These are phyloP conservation scores for Platycheirus albimanus DNA, from an alignment of 2,888 invertebrate species.

Conservation along the genomic window DNA sequence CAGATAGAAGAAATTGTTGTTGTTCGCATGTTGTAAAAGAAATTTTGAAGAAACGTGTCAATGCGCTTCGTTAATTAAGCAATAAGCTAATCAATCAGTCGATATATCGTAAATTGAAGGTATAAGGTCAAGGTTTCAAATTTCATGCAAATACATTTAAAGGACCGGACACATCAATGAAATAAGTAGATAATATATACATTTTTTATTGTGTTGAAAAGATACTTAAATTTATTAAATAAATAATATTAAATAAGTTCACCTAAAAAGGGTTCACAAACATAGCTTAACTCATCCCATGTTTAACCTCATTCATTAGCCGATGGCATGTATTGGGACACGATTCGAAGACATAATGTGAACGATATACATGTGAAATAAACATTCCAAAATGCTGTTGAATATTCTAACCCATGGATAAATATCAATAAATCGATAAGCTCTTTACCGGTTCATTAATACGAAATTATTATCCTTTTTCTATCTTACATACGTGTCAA, in stretches of 20 bases:
- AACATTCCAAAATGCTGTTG: conserved; percentile 47
- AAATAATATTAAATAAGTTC: background rate
- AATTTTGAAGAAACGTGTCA: too few species aligned
- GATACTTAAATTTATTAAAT: too few species aligned
- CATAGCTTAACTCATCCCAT: background rate
- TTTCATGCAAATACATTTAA: too few species aligned
- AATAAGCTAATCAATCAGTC: background rate
- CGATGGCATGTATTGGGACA: conserved; percentile 19
- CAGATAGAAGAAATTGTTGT: too few species aligned
- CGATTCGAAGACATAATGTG: conserved; percentile 26
- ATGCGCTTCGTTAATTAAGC: too few species aligned
- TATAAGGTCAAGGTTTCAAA: conserved; percentile 1
- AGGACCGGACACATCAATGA: background rate
- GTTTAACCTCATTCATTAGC: conserved; percentile 37
- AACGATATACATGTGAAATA: background rate
- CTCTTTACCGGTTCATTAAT: conserved; percentile 42
- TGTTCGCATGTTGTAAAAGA: too few species aligned
- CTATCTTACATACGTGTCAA: conserved; percentile 17
- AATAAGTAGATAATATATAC: background rate
- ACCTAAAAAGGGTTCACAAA: conserved; percentile 1
- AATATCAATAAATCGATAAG: conserved; percentile 70
- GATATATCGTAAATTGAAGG: background rate
- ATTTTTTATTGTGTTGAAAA: background rate
- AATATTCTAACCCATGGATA: conserved; percentile 47
- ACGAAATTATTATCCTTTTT: conserved; percentile 56